Evolutionary conservation across 2,113 vertebrate species (phyloP).

Genomic region (Sakesphorus luctuosus): DNA sequence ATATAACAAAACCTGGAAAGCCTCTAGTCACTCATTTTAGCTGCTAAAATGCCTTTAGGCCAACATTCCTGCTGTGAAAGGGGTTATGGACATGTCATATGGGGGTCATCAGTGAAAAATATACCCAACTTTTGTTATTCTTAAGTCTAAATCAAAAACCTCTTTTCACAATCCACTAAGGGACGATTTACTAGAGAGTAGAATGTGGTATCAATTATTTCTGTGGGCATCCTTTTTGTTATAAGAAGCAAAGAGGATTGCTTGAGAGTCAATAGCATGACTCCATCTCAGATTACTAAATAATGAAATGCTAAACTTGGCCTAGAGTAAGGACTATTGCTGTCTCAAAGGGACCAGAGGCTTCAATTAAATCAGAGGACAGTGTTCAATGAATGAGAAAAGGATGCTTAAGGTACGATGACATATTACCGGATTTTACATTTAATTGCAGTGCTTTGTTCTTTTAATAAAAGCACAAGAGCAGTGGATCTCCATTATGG

Average conservation of each 20-base stretch:
- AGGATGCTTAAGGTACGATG: constrained; percentile 64
- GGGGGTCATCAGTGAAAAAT: constrained; percentile 67
- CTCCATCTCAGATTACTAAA: constrained; percentile 69
- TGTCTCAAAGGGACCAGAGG: constrained; percentile 57
- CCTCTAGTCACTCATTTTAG: constrained; percentile 69
- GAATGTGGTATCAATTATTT: constrained; percentile 77
- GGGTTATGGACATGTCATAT: constrained; percentile 63
- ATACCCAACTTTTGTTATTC: constrained; percentile 69
- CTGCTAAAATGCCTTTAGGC: constrained; percentile 61
- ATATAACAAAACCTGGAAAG: constrained; percentile 72
- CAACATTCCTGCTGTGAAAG: constrained; percentile 67
- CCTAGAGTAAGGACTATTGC: constrained; percentile 61
- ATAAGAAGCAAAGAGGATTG: constrained; percentile 71
- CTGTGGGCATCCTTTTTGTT: constrained; percentile 76
- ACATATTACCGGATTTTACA: constrained; percentile 70
- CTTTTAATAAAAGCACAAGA: constrained; percentile 70
- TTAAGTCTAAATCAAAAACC: constrained; percentile 68
- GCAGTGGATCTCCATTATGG: constrained; percentile 62
- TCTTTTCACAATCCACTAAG: constrained; percentile 55
- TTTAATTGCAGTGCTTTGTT: constrained; percentile 71
- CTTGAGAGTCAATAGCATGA: constrained; percentile 57
- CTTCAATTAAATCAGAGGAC: constrained; percentile 64
- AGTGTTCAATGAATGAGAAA: constrained; percentile 52
- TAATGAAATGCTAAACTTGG: constrained; percentile 64
- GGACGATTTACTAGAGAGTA: constrained; percentile 49